A percentile compares a stretch with the other conserved stretches of the same genome.
phyloP scores from a whole-genome alignment of 2,888 invertebrate species.

The Mythimna pallens region DNA sequence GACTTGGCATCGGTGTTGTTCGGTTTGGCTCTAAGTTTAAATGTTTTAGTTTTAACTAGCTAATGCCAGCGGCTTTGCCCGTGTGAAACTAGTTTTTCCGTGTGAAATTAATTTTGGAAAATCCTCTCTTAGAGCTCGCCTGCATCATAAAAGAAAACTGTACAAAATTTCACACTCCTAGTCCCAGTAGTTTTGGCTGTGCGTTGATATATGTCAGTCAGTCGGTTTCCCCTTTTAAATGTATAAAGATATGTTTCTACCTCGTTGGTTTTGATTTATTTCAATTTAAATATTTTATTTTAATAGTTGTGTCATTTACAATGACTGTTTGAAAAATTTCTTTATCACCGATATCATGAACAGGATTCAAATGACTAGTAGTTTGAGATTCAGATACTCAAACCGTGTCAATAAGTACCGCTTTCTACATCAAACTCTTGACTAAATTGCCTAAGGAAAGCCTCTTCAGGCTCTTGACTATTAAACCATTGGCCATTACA shows the following conservation, averaged over 20 bases:
- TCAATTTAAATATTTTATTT: not conserved
- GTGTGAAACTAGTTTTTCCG: no score
- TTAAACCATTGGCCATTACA: slow-evolving; percentile 7
- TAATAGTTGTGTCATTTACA: no score
- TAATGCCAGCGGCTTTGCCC: no score
- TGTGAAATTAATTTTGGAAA: no score
- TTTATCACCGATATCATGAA: not conserved
- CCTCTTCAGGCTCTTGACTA: slow-evolving; percentile 18
- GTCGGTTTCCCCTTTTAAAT: no score
- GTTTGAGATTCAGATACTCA: not conserved
- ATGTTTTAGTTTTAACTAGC: not conserved
- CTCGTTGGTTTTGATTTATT: not conserved
- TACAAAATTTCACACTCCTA: no score
- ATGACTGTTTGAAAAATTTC: not conserved
- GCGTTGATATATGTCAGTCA: no score
- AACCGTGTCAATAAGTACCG: slow-evolving; percentile 7
- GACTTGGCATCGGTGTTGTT: slow-evolving; percentile 1
- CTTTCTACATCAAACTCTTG: slow-evolving; percentile 7
- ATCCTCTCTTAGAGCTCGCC: no score
- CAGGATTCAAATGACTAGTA: not conserved
- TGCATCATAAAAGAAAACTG: no score
- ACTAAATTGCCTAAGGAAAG: slow-evolving; percentile 9
- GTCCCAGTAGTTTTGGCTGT: no score
- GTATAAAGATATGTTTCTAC: no score
- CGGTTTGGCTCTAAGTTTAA: slow-evolving; percentile 3